Conservation (phyloP, 2,888 invertebrate genomes). For the Ectemnius cavifrons region DNA sequence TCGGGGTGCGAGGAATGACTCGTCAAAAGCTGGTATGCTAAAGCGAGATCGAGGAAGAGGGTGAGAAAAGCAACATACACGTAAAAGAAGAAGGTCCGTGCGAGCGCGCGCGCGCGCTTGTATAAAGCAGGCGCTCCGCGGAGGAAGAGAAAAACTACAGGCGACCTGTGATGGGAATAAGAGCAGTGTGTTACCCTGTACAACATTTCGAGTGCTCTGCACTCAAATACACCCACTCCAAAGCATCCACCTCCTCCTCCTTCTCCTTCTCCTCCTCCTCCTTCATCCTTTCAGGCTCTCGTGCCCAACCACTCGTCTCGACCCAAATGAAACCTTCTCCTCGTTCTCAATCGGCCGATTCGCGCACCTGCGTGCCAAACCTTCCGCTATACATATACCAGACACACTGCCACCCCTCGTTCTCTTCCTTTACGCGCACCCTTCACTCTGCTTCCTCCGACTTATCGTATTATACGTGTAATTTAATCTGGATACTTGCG, state of each 20-base stretch:
- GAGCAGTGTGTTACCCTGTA: constrained; percentile 58
- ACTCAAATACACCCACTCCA: constrained; percentile 57
- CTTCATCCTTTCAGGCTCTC: constrained; percentile 45
- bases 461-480: no score
- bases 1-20: neutral
- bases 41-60: constrained; percentile 3
- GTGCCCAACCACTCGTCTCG: constrained; percentile 54
- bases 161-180: constrained; percentile 52
- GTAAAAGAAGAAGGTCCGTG: constrained; percentile 5
- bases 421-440: no score
- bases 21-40: neutral
- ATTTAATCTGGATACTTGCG: no score
- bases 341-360: constrained; percentile 46
- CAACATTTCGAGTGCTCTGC: constrained; percentile 57
- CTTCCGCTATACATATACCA: neutral
- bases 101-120: constrained; percentile 9
- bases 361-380: constrained; percentile 45
- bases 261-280: constrained; percentile 16
- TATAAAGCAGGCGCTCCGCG: constrained; percentile 22
- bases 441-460: no score
- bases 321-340: constrained; percentile 61
- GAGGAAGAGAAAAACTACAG: constrained; percentile 42
- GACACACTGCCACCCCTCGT: no score
- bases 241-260: constrained; percentile 28
- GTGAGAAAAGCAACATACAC: constrained; percentile 15